phyloP scores from a whole-genome alignment of 2,888 invertebrate species.

The Amphipoea lucens region DNA sequence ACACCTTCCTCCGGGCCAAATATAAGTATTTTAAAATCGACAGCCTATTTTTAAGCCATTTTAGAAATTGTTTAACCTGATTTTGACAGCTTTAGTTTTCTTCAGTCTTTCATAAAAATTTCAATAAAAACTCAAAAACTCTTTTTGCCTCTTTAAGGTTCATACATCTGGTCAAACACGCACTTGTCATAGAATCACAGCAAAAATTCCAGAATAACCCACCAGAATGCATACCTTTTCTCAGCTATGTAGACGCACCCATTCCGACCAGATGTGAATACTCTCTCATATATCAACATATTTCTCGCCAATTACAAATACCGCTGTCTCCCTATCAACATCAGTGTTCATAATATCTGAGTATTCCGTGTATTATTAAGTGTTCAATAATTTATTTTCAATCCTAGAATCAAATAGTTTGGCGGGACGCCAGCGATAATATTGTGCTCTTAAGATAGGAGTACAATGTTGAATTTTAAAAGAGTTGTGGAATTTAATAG shows the following conservation, averaged over 20 bases:
- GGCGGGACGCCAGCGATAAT: constrained; percentile 50
- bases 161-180: no score
- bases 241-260: background rate
- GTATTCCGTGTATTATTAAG: constrained; percentile 48
- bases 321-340: constrained; percentile 27
- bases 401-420: constrained; percentile 42
- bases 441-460: constrained; percentile 36
- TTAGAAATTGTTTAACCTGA: no score
- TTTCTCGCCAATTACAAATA: constrained; percentile 48
- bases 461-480: constrained; percentile 46
- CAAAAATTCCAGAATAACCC: background rate
- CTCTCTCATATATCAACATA: constrained; percentile 31
- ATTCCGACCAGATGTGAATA: constrained; percentile 5
- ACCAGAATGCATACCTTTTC: constrained; percentile 1
- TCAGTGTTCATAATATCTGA: constrained; percentile 31
- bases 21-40: no score
- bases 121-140: no score
- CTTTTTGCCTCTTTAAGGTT: no score
- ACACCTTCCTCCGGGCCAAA: no score
- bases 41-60: no score
- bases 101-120: no score
- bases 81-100: no score
- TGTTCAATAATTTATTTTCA: constrained; percentile 59
- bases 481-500: background rate
- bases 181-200: no score